These are phyloP conservation scores for Macrostomum cliftonense DNA, from an alignment of 2,888 invertebrate species.

Conservation along the genomic window DNA sequence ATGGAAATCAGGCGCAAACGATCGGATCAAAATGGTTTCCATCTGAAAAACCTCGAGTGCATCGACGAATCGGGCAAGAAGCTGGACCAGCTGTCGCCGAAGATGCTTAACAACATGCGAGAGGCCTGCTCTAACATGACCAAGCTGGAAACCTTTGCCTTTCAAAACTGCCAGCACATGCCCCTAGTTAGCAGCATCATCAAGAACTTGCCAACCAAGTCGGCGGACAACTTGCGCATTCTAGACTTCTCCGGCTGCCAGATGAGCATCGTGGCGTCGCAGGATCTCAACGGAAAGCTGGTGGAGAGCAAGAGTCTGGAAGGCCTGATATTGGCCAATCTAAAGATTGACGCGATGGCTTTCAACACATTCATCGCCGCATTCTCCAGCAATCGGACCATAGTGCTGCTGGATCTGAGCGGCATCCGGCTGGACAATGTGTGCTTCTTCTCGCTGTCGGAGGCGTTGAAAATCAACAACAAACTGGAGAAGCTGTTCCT, in stretches of 20 bases:
- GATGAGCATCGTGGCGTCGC: slow-evolving; percentile 6
- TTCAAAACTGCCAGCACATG: slow-evolving; percentile 17
- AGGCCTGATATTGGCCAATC: not conserved
- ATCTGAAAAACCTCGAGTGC: slow-evolving; percentile 4
- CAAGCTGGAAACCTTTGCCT: slow-evolving; percentile 17
- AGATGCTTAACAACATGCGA: slow-evolving; percentile 23
- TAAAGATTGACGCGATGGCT: slow-evolving; percentile 7
- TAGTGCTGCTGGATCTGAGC: slow-evolving; percentile 3
- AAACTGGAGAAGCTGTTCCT: slow-evolving; percentile 21
- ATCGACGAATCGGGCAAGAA: slow-evolving; percentile 6
- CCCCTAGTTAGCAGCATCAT: slow-evolving; percentile 16
- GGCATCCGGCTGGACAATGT: slow-evolving; percentile 9
- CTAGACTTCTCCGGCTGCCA: slow-evolving; percentile 7
- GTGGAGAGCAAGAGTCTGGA: slow-evolving; percentile 4
- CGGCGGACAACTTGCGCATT: not conserved
- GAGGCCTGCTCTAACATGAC: slow-evolving; percentile 19
- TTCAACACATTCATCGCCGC: slow-evolving; percentile 9
- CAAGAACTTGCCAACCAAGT: slow-evolving; percentile 1
- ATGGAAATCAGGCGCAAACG: no score
- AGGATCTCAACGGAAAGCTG: slow-evolving; percentile 7
- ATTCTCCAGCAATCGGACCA: slow-evolving; percentile 7
- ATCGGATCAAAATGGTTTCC: not conserved
- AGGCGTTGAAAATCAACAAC: slow-evolving; percentile 17
- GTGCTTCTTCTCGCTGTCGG: slow-evolving; percentile 14
- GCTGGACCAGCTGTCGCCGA: slow-evolving; percentile 17